Evolutionary conservation across 2,113 vertebrate genomes (phyloP).

Genomic region (Dasypus novemcinctus): DNA sequence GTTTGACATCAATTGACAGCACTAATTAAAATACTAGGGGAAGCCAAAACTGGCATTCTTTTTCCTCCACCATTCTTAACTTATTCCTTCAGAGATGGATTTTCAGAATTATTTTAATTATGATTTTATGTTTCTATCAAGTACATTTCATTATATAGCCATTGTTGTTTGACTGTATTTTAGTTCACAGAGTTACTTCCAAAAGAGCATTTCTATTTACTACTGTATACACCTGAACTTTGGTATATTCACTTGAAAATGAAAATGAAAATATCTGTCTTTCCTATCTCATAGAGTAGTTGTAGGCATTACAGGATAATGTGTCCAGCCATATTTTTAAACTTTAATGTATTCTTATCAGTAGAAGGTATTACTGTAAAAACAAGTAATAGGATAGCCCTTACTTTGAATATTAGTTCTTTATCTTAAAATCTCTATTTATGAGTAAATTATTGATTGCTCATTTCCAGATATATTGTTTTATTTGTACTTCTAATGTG

Average conservation of each 20-base stretch:
- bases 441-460: conserved; percentile 3
- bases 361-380: background rate
- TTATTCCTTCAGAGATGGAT: conserved; percentile 1
- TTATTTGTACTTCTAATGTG: conserved; percentile 33
- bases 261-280: background rate
- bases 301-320: background rate
- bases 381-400: background rate
- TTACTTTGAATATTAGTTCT: background rate
- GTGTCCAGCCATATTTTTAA: background rate
- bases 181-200: background rate
- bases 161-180: background rate
- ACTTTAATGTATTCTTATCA: background rate
- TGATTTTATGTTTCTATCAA: conserved; percentile 8
- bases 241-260: background rate
- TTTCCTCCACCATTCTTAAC: background rate
- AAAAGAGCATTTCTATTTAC: background rate
- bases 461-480: conserved; percentile 30
- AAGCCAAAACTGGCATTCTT: conserved; percentile 9
- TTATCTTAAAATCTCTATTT: background rate
- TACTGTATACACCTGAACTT: background rate
- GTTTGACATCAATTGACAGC: background rate
- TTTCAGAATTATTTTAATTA: conserved; percentile 23
- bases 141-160: background rate
- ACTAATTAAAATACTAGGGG: conserved; percentile 15
- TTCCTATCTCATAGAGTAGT: background rate